Evolutionary conservation across 1,140 invertebrate species (phyloP).

Genomic region (Cydia strobilella): DNA sequence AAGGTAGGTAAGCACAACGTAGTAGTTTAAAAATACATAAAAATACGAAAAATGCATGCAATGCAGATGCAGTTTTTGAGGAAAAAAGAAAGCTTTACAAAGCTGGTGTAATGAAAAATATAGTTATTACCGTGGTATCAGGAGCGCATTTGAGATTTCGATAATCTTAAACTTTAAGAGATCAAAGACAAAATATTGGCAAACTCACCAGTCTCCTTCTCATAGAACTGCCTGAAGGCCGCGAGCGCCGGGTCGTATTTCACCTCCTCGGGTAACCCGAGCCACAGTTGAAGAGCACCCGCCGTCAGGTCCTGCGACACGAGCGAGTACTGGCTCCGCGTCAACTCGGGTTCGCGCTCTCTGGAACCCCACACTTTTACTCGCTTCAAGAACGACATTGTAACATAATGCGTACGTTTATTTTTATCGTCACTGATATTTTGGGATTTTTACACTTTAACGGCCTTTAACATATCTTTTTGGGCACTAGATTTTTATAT

Average conservation of each 20-base stretch:
- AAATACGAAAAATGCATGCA: too few relatives aligned
- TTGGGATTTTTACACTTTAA: not conserved
- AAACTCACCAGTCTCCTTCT: slow-evolving; percentile 80
- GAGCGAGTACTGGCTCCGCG: slow-evolving; percentile 69
- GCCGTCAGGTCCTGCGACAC: slow-evolving; percentile 81
- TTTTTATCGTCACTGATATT: too few relatives aligned
- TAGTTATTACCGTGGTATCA: too few relatives aligned
- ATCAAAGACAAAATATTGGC: too few relatives aligned
- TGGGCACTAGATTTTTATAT: not conserved
- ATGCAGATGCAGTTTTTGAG: too few relatives aligned
- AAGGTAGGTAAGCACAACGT: too few relatives aligned
- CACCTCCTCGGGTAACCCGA: slow-evolving; percentile 82
- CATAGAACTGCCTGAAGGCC: slow-evolving; percentile 82
- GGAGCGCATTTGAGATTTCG: too few relatives aligned
- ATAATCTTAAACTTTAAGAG: too few relatives aligned
- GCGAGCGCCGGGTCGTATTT: slow-evolving; percentile 83
- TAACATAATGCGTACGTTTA: too few relatives aligned
- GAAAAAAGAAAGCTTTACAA: too few relatives aligned
- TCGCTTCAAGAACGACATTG: slow-evolving; percentile 40
- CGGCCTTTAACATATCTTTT: not conserved
- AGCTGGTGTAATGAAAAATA: too few relatives aligned
- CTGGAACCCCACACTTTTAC: slow-evolving; percentile 61
- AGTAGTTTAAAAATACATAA: too few relatives aligned
- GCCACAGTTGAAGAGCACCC: slow-evolving; percentile 83
- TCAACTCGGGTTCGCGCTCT: slow-evolving; percentile 49